A percentile compares a stretch with the other conserved stretches of the same genome.
phyloP scores from a whole-genome alignment of 2,888 invertebrate genomes.

The Andrena praecox region DNA sequence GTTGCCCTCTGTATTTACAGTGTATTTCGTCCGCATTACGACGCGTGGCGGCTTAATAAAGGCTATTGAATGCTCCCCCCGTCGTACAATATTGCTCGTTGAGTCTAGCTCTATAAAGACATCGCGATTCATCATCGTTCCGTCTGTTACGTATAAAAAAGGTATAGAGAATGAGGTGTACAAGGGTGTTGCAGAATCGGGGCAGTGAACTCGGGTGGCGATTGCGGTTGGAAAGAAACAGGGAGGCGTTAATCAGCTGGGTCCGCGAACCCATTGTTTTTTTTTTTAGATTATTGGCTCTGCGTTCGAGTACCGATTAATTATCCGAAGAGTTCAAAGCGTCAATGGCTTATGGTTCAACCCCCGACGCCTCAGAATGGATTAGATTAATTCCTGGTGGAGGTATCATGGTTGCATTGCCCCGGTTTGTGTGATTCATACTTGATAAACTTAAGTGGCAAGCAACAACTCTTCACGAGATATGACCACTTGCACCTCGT shows the following conservation, averaged over 20 bases:
- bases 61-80: slow-evolving; percentile 13
- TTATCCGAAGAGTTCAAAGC: slow-evolving; percentile 40
- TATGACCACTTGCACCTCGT: not conserved
- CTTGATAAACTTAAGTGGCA: not conserved
- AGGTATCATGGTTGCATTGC: not conserved
- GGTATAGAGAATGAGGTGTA: slow-evolving; percentile 8
- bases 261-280: slow-evolving; percentile 8
- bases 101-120: slow-evolving; percentile 26
- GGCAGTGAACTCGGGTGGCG: not conserved
- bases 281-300: slow-evolving; percentile 14
- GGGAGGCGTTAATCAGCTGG: slow-evolving; percentile 25
- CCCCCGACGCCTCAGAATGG: slow-evolving; percentile 7
- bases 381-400: slow-evolving; percentile 39
- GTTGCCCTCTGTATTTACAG: slow-evolving; percentile 23
- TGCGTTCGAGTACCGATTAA: slow-evolving; percentile 3
- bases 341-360: slow-evolving; percentile 15
- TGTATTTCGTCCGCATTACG: slow-evolving; percentile 39
- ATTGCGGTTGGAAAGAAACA: not conserved
- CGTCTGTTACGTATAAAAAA: not conserved
- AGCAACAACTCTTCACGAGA: not conserved
- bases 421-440: not conserved
- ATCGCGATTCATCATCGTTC: slow-evolving; percentile 13
- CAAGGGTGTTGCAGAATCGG: not conserved
- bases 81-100: slow-evolving; percentile 28
- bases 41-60: slow-evolving; percentile 52